Base-by-base conservation (phyloP, 2,113 vertebrate genomes). In the Rynchops niger region DNA sequence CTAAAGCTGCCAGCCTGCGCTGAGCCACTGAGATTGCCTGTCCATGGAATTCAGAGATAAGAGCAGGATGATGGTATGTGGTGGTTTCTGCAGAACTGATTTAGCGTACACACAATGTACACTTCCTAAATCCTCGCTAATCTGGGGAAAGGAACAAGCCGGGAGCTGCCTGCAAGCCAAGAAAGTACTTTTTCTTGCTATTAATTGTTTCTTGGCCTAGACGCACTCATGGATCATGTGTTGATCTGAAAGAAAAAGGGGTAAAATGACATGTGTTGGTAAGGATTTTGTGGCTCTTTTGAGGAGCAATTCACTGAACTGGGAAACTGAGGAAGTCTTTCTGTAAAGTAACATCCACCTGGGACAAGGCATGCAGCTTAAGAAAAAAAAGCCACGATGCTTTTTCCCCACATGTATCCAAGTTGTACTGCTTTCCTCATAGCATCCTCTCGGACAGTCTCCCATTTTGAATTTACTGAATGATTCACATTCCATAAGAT, bases 1-100 rank as follows among this genome's bases (percentile, higher is more conserved):
- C 65, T 49, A 49, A 92, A 66, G 43, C 77, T 65, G 70, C 56
- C 78, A 85, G 66, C 30, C 80, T 59, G 49, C 1, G 15, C 85
- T 70, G 58, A 94, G 92, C 79, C 63, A 82, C 61, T 32, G 86
- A 96, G 59, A 88, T 26, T 81, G 85, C 36, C 58, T 65, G 82
- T 59, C 84, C 9, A 1, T 65, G 91, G 59, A 90, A 93, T 76
- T 74, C 82, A 84, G 82, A 91, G 95, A 96, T 96, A 95, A 96
- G 79, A 50, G 82, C 61, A 74, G 58, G 62, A 88, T 1, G n/a
- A 71, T 9, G 61, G 74, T 9, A 88, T 40, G 79, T 7, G 3
- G 34, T 58, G 63, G 71, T 58, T 96, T 93, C 95, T 86, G 85
- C 77, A 85, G 76, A 95, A 84, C 59, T 55, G 62, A 89, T 79